phyloP scores from a whole-genome alignment of 92 coral and sea anemone species.

The Blastomussa wellsi region DNA sequence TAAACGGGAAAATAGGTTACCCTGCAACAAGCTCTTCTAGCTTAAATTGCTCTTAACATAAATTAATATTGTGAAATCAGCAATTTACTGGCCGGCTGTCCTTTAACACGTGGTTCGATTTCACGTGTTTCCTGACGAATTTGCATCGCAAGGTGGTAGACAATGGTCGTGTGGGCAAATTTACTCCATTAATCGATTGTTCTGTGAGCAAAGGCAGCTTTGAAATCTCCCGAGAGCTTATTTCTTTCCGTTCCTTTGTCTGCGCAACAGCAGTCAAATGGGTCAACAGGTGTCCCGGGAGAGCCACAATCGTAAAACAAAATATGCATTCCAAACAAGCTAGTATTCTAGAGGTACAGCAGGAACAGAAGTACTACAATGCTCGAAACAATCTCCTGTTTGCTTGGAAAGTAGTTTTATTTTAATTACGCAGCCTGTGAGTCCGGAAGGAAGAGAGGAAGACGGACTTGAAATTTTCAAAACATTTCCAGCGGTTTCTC shows the following conservation, averaged over 20 bases:
- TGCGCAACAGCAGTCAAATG: slow-evolving; percentile 5
- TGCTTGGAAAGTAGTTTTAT: neutral
- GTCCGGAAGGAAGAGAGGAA: neutral
- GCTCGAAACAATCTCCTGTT: neutral
- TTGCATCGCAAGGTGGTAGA: neutral
- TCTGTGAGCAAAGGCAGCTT: slow-evolving; percentile 3
- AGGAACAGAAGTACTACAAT: too few relatives aligned
- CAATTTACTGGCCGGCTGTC: neutral
- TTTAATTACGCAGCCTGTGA: neutral
- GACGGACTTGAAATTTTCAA: neutral
- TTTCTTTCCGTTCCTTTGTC: slow-evolving; percentile 35
- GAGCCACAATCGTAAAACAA: neutral
- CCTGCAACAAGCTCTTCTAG: neutral
- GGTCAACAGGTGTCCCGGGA: slow-evolving; percentile 31
- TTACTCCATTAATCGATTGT: slow-evolving; percentile 10
- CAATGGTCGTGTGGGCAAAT: slow-evolving; percentile 25
- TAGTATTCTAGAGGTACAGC: neutral
- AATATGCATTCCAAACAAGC: slow-evolving; percentile 14
- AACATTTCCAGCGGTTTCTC: neutral
- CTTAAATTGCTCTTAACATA: neutral
- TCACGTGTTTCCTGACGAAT: slow-evolving; percentile 22
- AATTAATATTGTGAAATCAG: neutral
- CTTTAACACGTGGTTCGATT: slow-evolving; percentile 13
- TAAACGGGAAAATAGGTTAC: neutral
- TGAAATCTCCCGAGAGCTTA: slow-evolving; percentile 33